Base-by-base conservation (phyloP, 2,113 vertebrate genomes). In the Indicator maculatus region DNA sequence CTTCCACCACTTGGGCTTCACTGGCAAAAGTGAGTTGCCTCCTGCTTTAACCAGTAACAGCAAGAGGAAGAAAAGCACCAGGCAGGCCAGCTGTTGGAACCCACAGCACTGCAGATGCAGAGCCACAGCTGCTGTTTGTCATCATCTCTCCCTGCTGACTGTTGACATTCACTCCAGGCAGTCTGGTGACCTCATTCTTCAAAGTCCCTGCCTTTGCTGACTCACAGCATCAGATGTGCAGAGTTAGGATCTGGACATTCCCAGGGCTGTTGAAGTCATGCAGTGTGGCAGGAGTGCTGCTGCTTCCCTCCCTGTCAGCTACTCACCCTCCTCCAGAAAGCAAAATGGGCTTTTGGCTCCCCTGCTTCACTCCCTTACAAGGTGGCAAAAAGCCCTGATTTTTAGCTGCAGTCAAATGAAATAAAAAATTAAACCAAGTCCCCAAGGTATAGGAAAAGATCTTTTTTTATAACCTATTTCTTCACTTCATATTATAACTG, bases 401-500 rank as follows among this genome's bases (percentile, higher is more conserved):
- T 92, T 86, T 90, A 75, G 14, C 74, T 92, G 60, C 86, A 90
- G 83, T 64, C 89, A 96, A 82, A 94, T 75, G 66, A 97, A 74
- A 86, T 89, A 75, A 93, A 76, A 91, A 88, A 89, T 96, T 96
- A 95, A 96, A 96, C 53, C 66, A 84, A 72, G 67, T 64, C 93
- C 88, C 56, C 33, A 66, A 90, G 56, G 77, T 81, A 23, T n/a
- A 91, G 94, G 86, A 72, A 61, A 69, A 64, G 53, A 65, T 73
- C 27, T 20, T 38, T 95, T 44, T 92, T 95, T 56, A 39, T 58
- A 70, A 69, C 28, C 8, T 4, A 16, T 76, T 45, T 91, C 70
- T 90, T 85, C 80, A 76, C 23, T 90, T 84, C 95, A 33, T 85
- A 86, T 70, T 31, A 14, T 38, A 41, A 9, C 39, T 27, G 19